Conservation (phyloP, 2,888 invertebrate species). For the Drosophila planitibia region DNA sequence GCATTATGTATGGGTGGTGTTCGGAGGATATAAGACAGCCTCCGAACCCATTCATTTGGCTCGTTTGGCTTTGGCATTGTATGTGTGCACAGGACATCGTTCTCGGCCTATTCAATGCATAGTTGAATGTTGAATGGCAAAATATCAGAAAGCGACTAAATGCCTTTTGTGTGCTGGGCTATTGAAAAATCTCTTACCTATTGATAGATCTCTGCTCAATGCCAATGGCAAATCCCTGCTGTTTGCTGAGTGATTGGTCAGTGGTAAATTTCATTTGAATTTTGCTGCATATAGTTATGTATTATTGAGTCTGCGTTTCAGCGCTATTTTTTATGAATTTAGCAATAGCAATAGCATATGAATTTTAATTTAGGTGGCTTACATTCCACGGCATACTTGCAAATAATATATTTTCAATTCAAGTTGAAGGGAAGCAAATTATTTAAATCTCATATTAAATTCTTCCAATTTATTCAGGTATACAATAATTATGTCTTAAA, state of each 20-base stretch:
- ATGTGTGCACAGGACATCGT: conserved; percentile 21
- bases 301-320: conserved; percentile 28
- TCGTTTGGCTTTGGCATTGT: conserved; percentile 40
- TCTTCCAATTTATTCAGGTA: not conserved
- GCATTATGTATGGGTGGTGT: conserved; percentile 11
- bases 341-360: conserved; percentile 30
- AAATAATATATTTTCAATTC: not conserved
- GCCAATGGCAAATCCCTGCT: conserved; percentile 6
- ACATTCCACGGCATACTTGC: not conserved
- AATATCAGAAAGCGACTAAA: conserved; percentile 75
- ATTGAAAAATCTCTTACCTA: conserved; percentile 66
- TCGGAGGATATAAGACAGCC: conserved; percentile 31
- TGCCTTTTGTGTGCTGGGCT: conserved; percentile 65
- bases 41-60: conserved; percentile 47
- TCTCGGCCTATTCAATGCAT: conserved; percentile 63
- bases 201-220: conserved; percentile 48
- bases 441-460: not conserved
- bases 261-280: conserved; percentile 48
- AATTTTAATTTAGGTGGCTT: conserved; percentile 3
- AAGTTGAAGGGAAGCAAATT: conserved; percentile 1
- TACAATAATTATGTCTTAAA: not conserved
- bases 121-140: conserved; percentile 64
- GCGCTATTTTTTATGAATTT: conserved; percentile 6
- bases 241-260: conserved; percentile 46
- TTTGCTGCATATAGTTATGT: conserved; percentile 28